These are phyloP conservation scores for Stigmatopora nigra DNA, from an alignment of 2,113 vertebrate genomes.

Conservation along the genomic window DNA sequence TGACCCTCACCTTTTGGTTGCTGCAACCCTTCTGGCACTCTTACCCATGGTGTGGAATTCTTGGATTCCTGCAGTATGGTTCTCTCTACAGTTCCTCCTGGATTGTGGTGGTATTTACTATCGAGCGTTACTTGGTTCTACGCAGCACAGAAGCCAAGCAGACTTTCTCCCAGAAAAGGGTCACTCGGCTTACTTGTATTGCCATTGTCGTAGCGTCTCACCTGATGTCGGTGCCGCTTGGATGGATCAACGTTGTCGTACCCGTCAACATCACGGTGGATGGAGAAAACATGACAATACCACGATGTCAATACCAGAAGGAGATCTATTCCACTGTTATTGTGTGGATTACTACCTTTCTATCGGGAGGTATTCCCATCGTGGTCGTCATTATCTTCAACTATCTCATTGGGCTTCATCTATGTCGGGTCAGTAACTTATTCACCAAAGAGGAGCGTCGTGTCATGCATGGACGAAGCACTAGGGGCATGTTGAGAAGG, in stretches of 20 bases:
- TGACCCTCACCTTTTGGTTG: conserved; percentile 67
- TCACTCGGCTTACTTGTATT: conserved; percentile 53
- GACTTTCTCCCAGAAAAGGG: conserved; percentile 49
- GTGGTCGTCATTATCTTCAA: conserved; percentile 69
- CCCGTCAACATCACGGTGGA: conserved; percentile 37
- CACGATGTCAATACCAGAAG: conserved; percentile 58
- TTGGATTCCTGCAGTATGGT: conserved; percentile 67
- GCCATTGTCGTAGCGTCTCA: conserved; percentile 61
- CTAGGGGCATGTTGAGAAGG: conserved; percentile 50
- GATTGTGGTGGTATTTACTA: conserved; percentile 72
- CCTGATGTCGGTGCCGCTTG: conserved; percentile 60
- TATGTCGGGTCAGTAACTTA: conserved; percentile 50
- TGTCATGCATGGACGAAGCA: conserved; percentile 46
- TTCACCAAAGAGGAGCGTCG: conserved; percentile 67
- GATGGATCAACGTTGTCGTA: conserved; percentile 65
- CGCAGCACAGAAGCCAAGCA: conserved; percentile 45
- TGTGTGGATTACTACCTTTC: conserved; percentile 69
- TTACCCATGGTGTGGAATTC: conserved; percentile 64
- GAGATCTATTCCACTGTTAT: conserved; percentile 55
- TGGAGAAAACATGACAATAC: conserved; percentile 42
- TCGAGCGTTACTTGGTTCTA: conserved; percentile 70
- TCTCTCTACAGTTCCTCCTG: conserved; percentile 69
- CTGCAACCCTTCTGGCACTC: conserved; percentile 69
- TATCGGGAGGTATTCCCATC: conserved; percentile 69
- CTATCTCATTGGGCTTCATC: conserved; percentile 63